These are phyloP conservation scores for Morinoia aosen DNA, from an alignment of 2,888 invertebrate species.

Conservation along the genomic window DNA sequence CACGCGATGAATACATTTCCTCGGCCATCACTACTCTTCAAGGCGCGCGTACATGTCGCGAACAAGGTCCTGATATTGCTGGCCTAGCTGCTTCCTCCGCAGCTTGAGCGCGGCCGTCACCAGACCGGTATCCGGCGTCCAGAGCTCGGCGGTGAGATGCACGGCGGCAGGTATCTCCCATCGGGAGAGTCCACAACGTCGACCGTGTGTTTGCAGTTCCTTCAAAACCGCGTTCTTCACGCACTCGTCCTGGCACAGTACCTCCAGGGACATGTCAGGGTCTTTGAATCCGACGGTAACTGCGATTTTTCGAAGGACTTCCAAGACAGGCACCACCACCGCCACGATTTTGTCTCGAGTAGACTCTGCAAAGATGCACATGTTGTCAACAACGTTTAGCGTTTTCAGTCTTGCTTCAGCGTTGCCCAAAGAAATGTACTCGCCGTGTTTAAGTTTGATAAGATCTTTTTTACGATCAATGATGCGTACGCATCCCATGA, in stretches of 20 bases:
- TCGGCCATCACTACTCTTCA: conserved; percentile 36
- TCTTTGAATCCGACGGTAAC: conserved; percentile 68
- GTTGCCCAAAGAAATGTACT: conserved; percentile 75
- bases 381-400: conserved; percentile 93
- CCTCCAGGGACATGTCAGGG: conserved; percentile 75
- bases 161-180: conserved; percentile 73
- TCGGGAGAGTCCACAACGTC: conserved; percentile 70
- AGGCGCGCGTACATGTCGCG: conserved; percentile 71
- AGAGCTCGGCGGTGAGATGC: conserved; percentile 72
- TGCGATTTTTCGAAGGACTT: conserved; percentile 70
- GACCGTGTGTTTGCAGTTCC: conserved; percentile 71
- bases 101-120: conserved; percentile 75
- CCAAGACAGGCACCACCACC: conserved; percentile 84
- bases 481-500: conserved; percentile 94
- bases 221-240: conserved; percentile 72
- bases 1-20: not conserved
- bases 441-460: conserved; percentile 75
- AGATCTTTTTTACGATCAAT: conserved; percentile 81
- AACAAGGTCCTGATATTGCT: conserved; percentile 72
- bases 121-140: conserved; percentile 75
- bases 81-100: conserved; percentile 74
- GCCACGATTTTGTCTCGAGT: conserved; percentile 89
- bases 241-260: conserved; percentile 72
- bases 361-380: conserved; percentile 96
- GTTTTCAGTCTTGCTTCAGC: conserved; percentile 76